Evolutionary conservation across 2,797 vertebrate genomes (phyloP), one percentile per base, ranked within the genome.

Genomic region (Chrysocyon brachyurus): DNA sequence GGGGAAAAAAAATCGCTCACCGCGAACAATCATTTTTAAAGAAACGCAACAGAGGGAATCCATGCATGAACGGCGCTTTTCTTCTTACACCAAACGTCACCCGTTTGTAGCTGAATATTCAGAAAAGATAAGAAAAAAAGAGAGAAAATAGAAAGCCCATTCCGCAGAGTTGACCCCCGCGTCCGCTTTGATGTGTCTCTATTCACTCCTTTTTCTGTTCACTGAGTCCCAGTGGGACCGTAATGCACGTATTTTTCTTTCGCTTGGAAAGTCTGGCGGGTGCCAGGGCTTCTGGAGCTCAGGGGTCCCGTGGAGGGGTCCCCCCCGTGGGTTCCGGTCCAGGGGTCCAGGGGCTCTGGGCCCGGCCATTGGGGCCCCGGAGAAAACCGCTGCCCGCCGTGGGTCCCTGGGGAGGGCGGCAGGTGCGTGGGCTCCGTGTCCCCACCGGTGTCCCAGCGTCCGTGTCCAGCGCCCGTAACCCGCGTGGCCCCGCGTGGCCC

Each of bases 1-100:
- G 68, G 66, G 33, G 63, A 28, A 68, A 85, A 96, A 92, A 95
- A 95, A 77, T 81, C 33, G 68, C 14, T 91, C 36, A 12, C 86
- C 3, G 8, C 28, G 33, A 84, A 54, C 4, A 81, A 68, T 87
- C 36, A 64, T 33, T 96, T 92, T 21, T 79, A 79, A 92, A 52
- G 46, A 84, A 84, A 91, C 49, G 85, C 14, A 66, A 82, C 64
- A 64, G 4, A 85, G 22, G 68, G 92, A 66, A 36, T 68, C 31
- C 11, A 59, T 22, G 31, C 86, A 59, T 7, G 81, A 85, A 88
- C 59, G 6, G 22, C 46, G 40, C n/a, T n/a, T 61, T 59, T 68
- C 77, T 63, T 61, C 57, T 79, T 49, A 33, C 49, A 56, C 11
- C 6, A 59, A 66, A 93, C 72, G 49, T 12, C 59, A 61, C 66